Percentiles rank a stretch among this genome's conserved stretches.
These are phyloP conservation scores for Lithophane ornitopus DNA, from an alignment of 2,888 invertebrate species.

Conservation along the genomic window DNA sequence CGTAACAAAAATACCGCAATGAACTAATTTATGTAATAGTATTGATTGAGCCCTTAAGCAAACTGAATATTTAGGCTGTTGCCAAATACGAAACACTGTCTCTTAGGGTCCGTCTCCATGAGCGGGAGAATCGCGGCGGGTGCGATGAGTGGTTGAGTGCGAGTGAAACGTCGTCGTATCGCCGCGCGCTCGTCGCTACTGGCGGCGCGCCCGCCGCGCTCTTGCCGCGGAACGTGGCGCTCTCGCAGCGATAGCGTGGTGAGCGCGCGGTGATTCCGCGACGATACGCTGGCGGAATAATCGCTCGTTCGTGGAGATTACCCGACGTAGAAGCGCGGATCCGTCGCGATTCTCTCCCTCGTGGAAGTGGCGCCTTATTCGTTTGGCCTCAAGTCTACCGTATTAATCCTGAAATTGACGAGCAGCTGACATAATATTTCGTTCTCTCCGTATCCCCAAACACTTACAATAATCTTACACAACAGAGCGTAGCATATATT, in stretches of 20 bases:
- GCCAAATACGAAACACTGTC: conserved; percentile 15
- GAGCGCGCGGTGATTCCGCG: no score
- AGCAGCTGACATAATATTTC: conserved; percentile 52
- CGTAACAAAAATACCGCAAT: neutral
- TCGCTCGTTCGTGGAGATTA: no score
- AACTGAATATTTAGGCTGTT: neutral
- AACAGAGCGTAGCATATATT: conserved; percentile 49
- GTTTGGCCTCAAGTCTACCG: conserved; percentile 9
- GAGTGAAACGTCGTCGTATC: no score
- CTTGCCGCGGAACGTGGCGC: no score
- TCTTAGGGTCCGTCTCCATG: neutral
- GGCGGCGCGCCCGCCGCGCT: no score
- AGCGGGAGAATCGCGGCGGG: no score
- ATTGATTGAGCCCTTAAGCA: conserved; percentile 13
- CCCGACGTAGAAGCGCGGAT: no score
- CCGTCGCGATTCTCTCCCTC: no score
- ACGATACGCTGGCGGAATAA: no score
- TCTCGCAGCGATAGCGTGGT: no score
- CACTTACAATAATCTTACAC: conserved; percentile 41
- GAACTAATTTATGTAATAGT: conserved; percentile 4
- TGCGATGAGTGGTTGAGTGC: no score
- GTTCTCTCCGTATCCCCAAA: conserved; percentile 14
- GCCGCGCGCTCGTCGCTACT: no score
- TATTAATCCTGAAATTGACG: conserved; percentile 36
- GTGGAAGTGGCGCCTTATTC: neutral